Evolutionary conservation across 2,888 invertebrate genomes (phyloP), one percentile per base, ranked within the genome.

Genomic region (Hemicrepidius hirtus): DNA sequence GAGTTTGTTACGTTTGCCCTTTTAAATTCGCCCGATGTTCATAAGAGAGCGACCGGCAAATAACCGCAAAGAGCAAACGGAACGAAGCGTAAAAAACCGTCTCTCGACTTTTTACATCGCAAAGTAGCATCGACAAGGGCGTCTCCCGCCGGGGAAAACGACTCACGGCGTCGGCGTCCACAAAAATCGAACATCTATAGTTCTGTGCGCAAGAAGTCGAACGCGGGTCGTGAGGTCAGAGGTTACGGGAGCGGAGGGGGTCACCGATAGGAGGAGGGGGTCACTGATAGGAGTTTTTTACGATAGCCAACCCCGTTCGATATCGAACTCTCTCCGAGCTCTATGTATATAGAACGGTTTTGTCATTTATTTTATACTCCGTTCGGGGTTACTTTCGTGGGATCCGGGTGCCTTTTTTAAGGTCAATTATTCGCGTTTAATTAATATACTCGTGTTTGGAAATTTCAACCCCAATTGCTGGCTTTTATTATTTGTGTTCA

Each of bases 181-280:
- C 84, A 85, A 85, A 85, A 85, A 86, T 86, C 86, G 86, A 86
- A 85, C 85, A 83, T 85, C 85, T 85, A 85, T 85, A 85, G 82
- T 84, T 81, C 78, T 80, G 82, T 82, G 84, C 85, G 84, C 84
- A 84, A 84, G 84, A 84, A 84, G 83, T 80, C 82, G 82, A 82
- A 79, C 78, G 76, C 77, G 80, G 80, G 80, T 79, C 80, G 80
- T 78, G 80, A 80, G 80, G 82, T 82, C 82, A 81, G 79, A 80
- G 80, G 81, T 80, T 78, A 76, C 68, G 68, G 74, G 77, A 75
- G 77, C 73, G 74, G 71, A 72, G 75, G 77, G 76, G 78, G 77
- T 76, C 76, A 76, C 77, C 78, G 76, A 71, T 76, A 75, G 68
- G 71, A 46, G 71, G 74, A 76, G 79, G 78, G 77, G 80, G 79